These are phyloP conservation scores for Chaetodon trifasciatus DNA, from an alignment of 2,797 vertebrate genomes.

Conservation along the genomic window DNA sequence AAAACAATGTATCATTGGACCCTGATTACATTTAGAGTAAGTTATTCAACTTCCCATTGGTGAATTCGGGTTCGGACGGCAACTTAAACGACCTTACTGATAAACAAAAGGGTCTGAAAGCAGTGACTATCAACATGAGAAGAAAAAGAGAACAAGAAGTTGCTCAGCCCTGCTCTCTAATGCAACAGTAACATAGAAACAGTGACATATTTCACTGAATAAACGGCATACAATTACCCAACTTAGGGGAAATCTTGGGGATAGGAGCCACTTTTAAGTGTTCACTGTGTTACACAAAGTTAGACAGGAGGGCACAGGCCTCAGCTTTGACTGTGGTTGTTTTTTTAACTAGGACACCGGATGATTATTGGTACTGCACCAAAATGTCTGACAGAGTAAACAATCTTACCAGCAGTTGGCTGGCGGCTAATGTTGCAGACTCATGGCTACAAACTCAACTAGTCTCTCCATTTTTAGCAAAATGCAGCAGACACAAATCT, in stretches of 20 bases:
- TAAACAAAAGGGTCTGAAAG: slow-evolving; percentile 13
- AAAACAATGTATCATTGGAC: slow-evolving; percentile 49
- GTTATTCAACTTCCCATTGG: slow-evolving; percentile 33
- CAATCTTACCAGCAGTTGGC: slow-evolving; percentile 35
- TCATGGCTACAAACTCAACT: slow-evolving; percentile 13
- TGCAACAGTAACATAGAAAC: slow-evolving; percentile 13
- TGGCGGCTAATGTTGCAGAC: slow-evolving; percentile 36
- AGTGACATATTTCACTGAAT: background rate
- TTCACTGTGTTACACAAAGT: background rate
- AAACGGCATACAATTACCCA: slow-evolving; percentile 12
- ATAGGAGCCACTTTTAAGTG: background rate
- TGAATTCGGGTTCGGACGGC: slow-evolving; percentile 4
- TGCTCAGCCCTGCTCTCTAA: background rate
- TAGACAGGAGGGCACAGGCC: background rate
- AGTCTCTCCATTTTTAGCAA: background rate
- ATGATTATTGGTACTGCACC: slow-evolving; percentile 39
- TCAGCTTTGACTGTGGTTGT: slow-evolving; percentile 25
- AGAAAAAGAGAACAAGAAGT: background rate
- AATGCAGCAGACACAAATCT: background rate
- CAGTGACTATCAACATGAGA: background rate
- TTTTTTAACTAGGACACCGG: slow-evolving; percentile 39
- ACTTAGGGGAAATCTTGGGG: background rate
- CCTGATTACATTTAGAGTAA: slow-evolving; percentile 33
- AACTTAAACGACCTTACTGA: background rate
- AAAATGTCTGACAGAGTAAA: slow-evolving; percentile 48